These are phyloP conservation scores for Embiotoca jacksoni DNA, from an alignment of 2,113 vertebrate genomes.

Conservation along the genomic window DNA sequence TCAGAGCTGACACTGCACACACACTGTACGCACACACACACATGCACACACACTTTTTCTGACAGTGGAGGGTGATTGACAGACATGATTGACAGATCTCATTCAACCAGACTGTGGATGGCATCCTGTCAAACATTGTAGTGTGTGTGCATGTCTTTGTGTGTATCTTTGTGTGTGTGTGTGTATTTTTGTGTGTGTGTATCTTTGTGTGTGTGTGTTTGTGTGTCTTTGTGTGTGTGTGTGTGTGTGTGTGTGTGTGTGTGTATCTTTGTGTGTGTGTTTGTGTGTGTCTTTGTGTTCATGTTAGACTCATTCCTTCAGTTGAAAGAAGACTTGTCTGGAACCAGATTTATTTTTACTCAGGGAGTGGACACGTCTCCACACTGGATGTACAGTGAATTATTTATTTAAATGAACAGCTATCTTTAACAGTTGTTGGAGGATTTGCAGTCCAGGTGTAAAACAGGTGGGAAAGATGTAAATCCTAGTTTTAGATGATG, in stretches of 20 bases:
- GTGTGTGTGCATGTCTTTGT: not conserved
- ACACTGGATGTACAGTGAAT: no score
- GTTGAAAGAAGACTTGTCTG: no score
- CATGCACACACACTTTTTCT: not conserved
- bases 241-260: no score
- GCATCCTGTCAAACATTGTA: slow-evolving; percentile 27
- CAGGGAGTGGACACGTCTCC: no score
- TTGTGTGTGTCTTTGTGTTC: no score
- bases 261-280: no score
- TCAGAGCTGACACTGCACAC: slow-evolving; percentile 31
- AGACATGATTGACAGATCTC: slow-evolving; percentile 3
- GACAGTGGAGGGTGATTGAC: slow-evolving; percentile 15
- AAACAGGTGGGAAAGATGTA: not conserved
- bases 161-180: not conserved
- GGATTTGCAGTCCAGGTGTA: not conserved
- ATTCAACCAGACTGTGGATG: slow-evolving; percentile 11
- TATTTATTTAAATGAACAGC: no score
- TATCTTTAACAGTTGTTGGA: not conserved
- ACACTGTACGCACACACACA: slow-evolving; percentile 10
- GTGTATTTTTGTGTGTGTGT: no score
- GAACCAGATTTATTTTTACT: no score
- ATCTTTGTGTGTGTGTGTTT: not conserved
- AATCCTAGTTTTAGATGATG: no score
- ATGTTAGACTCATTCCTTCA: no score
- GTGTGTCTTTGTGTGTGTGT: no score